Evolutionary conservation across 2,797 vertebrate genomes (phyloP), one percentile per base, ranked within the genome.

Genomic region (Spinibarbus caldwelli): DNA sequence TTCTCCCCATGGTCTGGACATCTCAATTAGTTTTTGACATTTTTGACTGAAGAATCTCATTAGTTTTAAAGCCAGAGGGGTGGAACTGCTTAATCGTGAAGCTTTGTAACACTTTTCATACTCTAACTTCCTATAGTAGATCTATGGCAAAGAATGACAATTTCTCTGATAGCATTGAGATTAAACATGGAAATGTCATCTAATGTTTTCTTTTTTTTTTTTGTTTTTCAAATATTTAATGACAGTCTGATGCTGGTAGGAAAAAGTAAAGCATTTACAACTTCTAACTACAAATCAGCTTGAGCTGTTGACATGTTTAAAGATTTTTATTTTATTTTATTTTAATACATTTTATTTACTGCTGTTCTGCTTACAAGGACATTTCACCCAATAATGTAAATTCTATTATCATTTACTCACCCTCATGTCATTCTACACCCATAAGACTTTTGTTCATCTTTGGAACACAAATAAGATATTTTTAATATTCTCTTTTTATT

Each of bases 11-110:
- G 9, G 72, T 49, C 45, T 47, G 59, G 49, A 70, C 15, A 36
- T 85, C 77, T 85, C 78, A 47, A 73, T 80, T 72, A 15, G 29
- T 80, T 71, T 85, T 70, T 23, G 41, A 80, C 31, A 59, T 80
- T 85, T 79, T 71, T 38, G 34, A 75, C 75, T 70, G 17, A 70
- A 78, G 45, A 47, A 85, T 34, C 67, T 54, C 29, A 80, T 85
- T 70, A 64, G 54, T 34, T 47, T 85, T 67, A 80, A 85, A 85
- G 54, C 70, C 68, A 80, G 59, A 41, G 78, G 54, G 34, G 31
- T 68, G 93, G 92, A 94, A 93, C 92, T 94, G 91, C 91, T 92
- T 21, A 79, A 79, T 79, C 3, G 41, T 66, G 57, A 78, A 78
- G 77, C 36, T 31, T 64, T 64, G 57, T 45, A 78, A 64, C 38